Conservation (phyloP, 2,797 vertebrate species). For the Hypotaenidia okinawae region DNA sequence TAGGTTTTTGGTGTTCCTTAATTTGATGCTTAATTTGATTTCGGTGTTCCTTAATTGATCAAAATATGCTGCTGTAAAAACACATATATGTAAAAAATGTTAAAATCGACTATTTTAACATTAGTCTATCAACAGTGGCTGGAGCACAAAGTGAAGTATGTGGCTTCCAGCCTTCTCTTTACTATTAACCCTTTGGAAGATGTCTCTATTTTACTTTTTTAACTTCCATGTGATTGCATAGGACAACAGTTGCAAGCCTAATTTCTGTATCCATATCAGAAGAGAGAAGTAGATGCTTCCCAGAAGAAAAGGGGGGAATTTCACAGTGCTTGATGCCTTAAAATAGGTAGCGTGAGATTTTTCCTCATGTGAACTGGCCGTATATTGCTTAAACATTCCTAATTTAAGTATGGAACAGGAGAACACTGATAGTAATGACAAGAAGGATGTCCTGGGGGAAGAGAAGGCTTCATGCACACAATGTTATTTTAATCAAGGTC, state of each 20-base stretch:
- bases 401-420: neutral
- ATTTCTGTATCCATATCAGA: neutral
- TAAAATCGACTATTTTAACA: neutral
- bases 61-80: neutral
- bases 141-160: neutral
- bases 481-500: neutral
- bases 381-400: neutral
- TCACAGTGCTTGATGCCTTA: neutral
- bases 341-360: neutral
- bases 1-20: neutral
- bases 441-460: neutral
- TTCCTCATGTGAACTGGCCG: neutral
- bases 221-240: neutral
- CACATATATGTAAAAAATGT: neutral
- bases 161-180: neutral
- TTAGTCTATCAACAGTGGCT: neutral
- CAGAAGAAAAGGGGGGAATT: neutral
- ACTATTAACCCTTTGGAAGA: neutral
- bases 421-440: neutral
- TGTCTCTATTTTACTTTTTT: neutral
- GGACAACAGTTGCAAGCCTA: neutral
- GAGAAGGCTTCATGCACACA: neutral
- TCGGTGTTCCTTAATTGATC: rapidly evolving
- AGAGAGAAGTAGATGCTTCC: neutral
- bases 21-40: too few relatives aligned